Conservation (phyloP, 2,113 vertebrate genomes). For the Noctilio leporinus region DNA sequence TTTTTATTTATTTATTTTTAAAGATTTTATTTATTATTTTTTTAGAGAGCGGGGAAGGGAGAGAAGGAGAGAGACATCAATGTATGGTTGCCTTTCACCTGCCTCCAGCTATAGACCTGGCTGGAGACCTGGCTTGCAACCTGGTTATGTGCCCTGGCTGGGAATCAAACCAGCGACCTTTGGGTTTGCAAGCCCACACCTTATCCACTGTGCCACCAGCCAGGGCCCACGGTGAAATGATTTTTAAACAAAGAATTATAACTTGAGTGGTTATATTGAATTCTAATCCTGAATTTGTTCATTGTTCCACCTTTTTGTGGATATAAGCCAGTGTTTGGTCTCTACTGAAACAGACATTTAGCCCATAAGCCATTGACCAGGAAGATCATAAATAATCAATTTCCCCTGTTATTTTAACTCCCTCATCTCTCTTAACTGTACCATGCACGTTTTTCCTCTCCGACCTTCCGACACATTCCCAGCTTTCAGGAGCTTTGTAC, state of each 20-base stretch:
- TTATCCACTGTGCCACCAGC: too few species aligned
- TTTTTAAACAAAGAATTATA: neutral
- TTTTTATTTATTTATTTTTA: slow-evolving; percentile 33
- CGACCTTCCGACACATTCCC: slow-evolving; percentile 55
- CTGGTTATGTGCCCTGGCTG: too few species aligned
- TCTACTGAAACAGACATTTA: neutral
- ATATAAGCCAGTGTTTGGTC: neutral
- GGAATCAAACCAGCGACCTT: too few species aligned
- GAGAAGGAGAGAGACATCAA: too few species aligned
- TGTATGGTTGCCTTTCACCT: too few species aligned
- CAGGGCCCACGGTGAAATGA: neutral
- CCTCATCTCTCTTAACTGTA: slow-evolving; percentile 10
- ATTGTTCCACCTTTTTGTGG: neutral
- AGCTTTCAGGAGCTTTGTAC: slow-evolving; percentile 61
- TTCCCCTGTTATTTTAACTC: slow-evolving; percentile 52
- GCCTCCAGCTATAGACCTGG: too few species aligned
- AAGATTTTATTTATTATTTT: too few species aligned
- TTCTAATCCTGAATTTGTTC: neutral
- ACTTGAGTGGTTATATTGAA: neutral
- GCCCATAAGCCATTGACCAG: neutral
- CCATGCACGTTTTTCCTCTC: neutral
- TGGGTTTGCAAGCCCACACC: too few species aligned
- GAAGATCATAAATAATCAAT: neutral
- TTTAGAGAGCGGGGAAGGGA: too few species aligned
- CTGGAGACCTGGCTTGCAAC: too few species aligned